Conservation (phyloP, 2,797 vertebrate genomes). For the Peromyscus nudipes region DNA sequence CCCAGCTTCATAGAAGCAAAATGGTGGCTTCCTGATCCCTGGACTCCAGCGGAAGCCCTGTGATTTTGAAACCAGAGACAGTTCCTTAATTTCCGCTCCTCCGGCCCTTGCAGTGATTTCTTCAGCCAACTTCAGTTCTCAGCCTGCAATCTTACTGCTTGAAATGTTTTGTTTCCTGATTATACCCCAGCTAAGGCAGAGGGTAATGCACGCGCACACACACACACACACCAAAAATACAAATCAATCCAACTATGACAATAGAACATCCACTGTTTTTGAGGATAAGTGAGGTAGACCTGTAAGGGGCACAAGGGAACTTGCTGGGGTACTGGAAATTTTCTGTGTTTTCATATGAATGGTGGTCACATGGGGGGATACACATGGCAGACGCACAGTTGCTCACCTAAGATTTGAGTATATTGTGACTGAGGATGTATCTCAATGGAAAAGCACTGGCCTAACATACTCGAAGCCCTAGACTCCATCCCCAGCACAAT, state of each 20-base stretch:
- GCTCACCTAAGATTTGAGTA: background rate
- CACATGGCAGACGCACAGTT: background rate
- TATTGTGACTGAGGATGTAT: background rate
- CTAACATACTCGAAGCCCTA: background rate
- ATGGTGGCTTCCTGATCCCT: background rate
- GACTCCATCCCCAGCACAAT: background rate
- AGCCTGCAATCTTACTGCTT: background rate
- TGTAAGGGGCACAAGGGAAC: background rate
- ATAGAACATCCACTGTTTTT: background rate
- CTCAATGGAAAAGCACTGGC: background rate
- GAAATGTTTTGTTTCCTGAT: slow-evolving; percentile 22
- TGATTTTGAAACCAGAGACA: background rate
- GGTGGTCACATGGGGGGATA: background rate
- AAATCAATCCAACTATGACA: background rate
- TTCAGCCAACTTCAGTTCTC: background rate
- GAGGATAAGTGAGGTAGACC: background rate
- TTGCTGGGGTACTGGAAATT: background rate
- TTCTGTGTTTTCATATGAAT: slow-evolving; percentile 39
- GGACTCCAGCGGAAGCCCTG: background rate
- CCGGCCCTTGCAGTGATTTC: background rate
- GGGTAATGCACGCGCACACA: background rate
- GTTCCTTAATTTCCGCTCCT: background rate
- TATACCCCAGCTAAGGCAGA: slow-evolving; percentile 30
- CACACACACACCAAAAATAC: background rate
- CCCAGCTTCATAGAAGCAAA: background rate